Base-by-base conservation (phyloP, 2,113 vertebrate genomes). In the Athene cunicularia region DNA sequence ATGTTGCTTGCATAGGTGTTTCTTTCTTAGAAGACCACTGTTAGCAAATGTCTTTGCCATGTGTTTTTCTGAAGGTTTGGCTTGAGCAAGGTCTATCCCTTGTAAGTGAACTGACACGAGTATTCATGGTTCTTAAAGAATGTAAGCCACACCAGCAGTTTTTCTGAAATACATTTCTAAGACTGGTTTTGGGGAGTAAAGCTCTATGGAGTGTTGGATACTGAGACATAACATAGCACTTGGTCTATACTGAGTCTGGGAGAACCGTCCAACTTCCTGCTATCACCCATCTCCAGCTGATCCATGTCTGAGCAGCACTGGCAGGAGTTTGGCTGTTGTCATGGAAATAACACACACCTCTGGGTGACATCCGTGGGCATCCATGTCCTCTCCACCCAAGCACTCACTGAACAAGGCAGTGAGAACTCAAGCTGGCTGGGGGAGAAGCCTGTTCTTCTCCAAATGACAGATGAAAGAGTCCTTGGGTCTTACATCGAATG, bases 351-450 rank as follows among this genome's bases (percentile, higher is more conserved):
- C 22, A 28, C 37, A 41, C 3, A 47, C 8, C 19, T 70, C 79
- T 68, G 50, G 21, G 32, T 16, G 26, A 39, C 14, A n/a, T 33
- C 45, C 2, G 2, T 32, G 8, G 23, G 21, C 52, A 59, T 37
- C 30, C 0, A 0, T 49, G 33, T n/a, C 41, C 8, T 63, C 22
- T 15, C 24, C 24, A 49, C 8, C 22, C 5, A 6, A 55, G 20
- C 22, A 39, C 33, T 43, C 5, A 0, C 32, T 32, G 15, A 77
- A 12, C 30, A 77, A 66, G 63, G 28, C 30, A 79, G n/a, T 0
- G 0, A 77, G 35, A 28, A 39, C 16, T 18, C 2, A 1, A 60
- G 8, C 9, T 59, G 0, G 0, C 33, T 39, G 14, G 1, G 12
- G 10, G 3, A 55, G 14, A 81, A 49, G 7, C 3, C 20, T 2